Conservation (phyloP, 2,888 invertebrate genomes). For the Erpobdella octoculata region DNA sequence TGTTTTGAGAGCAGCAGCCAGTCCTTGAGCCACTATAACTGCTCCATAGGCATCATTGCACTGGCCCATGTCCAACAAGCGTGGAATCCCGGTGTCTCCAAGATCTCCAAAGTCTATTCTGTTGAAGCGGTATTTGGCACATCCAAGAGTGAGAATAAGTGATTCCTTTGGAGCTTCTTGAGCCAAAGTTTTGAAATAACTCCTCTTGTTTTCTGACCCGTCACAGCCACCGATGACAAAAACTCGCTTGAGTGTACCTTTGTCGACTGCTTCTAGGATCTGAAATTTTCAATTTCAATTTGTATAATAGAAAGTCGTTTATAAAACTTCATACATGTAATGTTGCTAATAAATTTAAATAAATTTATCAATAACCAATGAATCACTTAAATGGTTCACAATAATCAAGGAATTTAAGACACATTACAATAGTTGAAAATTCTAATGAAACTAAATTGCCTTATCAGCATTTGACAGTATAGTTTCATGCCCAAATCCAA, state of each 20-base stretch:
- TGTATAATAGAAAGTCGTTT: not conserved
- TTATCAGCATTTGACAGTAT: slow-evolving; percentile 38
- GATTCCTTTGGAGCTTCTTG: slow-evolving; percentile 39
- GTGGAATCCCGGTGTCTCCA: slow-evolving; percentile 41
- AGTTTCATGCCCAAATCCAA: slow-evolving; percentile 40
- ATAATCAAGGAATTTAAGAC: too few species aligned
- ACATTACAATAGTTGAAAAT: not conserved
- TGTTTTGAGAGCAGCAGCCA: slow-evolving; percentile 40
- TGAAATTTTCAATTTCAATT: slow-evolving; percentile 22
- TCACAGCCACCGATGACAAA: slow-evolving; percentile 44
- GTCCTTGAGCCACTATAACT: slow-evolving; percentile 40
- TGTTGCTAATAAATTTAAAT: not conserved
- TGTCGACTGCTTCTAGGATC: slow-evolving; percentile 39
- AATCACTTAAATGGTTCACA: not conserved
- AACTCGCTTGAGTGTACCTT: slow-evolving; percentile 39
- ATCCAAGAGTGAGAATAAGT: slow-evolving; percentile 42
- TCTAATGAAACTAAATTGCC: slow-evolving; percentile 30
- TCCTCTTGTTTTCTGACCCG: slow-evolving; percentile 41
- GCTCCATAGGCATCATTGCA: slow-evolving; percentile 42
- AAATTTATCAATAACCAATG: not conserved
- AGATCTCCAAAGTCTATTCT: slow-evolving; percentile 39
- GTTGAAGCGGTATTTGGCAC: slow-evolving; percentile 42
- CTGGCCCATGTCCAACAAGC: slow-evolving; percentile 42
- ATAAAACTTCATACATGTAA: not conserved
- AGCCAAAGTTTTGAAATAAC: slow-evolving; percentile 40